Base-by-base conservation (phyloP, 2,113 vertebrate species). In the Nasalis larvatus region DNA sequence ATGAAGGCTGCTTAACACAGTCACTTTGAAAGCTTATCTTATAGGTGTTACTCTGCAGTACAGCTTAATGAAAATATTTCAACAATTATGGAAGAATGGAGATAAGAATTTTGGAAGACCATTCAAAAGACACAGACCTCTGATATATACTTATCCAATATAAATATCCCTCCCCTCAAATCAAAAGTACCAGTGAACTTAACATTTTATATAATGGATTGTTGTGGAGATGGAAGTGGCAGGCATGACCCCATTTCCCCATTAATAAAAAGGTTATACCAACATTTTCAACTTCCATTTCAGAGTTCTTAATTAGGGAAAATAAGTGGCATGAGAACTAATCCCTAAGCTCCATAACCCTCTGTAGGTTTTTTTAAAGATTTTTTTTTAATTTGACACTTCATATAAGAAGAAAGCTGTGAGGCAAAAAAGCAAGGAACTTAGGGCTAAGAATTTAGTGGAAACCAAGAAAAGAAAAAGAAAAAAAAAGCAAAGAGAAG, bases 251-350 rank as follows among this genome's bases (percentile, higher is more conserved):
- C 58, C 93, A 82, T 96, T 91, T 47, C 8, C n/a, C 30, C 73
- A 81, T n/a, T 68, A 85, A 82, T 66, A 85, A 81, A 74, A 83
- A 82, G 37, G 71, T 60, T 89, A 69, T 9, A 47, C 37, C 66
- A 94, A 58, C 45, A 91, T 84, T 74, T 89, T 92, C 35, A 66
- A 90, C 52, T 76, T 90, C 76, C 11, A 77, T 30, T 85, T 85
- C 45, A 94, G 45, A 91, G 47, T 91, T 96, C 32, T 92, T 77
- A 86, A 83, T 42, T 60, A 89, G 42, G n/a, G 63, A 52, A 93
- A 93, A 91, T 63, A 63, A 74, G 32, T 14, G 11, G 30, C 73
- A 94, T 68, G 5, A 63, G 27, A 86, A 82, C 30, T 82, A 11
- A 82, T 69, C 56, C 18, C 56, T 37, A 71, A 21, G 10, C 30